A percentile compares a stretch with the other conserved stretches of the same genome.
phyloP scores from a whole-genome alignment of 2,888 invertebrate genomes.

The Meandrusa payeni region DNA sequence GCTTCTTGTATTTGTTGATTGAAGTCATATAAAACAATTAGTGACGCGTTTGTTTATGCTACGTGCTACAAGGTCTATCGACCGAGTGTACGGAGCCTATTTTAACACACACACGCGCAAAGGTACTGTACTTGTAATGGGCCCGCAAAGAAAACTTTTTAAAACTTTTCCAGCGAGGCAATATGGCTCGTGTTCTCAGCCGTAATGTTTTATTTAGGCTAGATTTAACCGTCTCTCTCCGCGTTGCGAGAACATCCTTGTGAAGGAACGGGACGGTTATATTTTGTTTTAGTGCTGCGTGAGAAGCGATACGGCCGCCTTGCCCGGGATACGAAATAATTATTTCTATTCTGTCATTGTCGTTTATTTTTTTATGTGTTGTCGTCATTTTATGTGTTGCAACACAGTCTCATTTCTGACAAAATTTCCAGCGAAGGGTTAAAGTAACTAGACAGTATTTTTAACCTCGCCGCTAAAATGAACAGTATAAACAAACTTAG shows the following conservation, averaged over 20 bases:
- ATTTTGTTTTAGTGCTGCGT: slow-evolving; percentile 41
- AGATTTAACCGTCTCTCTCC: slow-evolving; percentile 63
- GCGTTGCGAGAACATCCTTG: slow-evolving; percentile 35
- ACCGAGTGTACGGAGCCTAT: slow-evolving; percentile 62
- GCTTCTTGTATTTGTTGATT: too few relatives aligned
- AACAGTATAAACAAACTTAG: too few relatives aligned
- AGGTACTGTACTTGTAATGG: slow-evolving; percentile 74
- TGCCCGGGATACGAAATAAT: slow-evolving; percentile 80
- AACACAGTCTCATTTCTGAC: slow-evolving; percentile 23
- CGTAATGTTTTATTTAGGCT: slow-evolving; percentile 80
- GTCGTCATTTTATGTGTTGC: slow-evolving; percentile 49
- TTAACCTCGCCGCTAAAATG: too few relatives aligned
- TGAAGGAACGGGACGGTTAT: slow-evolving; percentile 49
- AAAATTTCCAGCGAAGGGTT: slow-evolving; percentile 11
- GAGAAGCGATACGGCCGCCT: slow-evolving; percentile 55
- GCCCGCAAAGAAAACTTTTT: slow-evolving; percentile 82
- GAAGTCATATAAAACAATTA: slow-evolving; percentile 2
- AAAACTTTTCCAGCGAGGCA: slow-evolving; percentile 81
- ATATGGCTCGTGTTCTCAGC: slow-evolving; percentile 81
- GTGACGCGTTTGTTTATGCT: slow-evolving; percentile 14
- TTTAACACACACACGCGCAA: slow-evolving; percentile 54
- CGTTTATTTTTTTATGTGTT: slow-evolving; percentile 75
- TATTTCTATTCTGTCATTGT: slow-evolving; percentile 80
- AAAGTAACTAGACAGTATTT: too few relatives aligned
- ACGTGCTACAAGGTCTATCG: slow-evolving; percentile 48